Conservation (phyloP, 2,797 vertebrate species). For the Xenops minutus region DNA sequence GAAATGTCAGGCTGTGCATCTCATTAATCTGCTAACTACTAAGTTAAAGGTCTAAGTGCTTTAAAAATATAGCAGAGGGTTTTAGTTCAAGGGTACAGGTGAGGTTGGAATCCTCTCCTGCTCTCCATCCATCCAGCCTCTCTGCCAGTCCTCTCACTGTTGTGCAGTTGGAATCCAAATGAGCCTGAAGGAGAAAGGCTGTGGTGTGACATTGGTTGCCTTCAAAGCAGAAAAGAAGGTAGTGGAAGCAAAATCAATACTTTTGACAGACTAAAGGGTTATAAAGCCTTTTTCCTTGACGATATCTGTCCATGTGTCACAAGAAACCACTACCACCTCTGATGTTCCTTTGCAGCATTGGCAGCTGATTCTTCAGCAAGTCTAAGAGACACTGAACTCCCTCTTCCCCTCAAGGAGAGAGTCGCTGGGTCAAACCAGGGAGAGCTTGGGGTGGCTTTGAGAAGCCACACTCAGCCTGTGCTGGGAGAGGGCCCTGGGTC, state of each 20-base stretch:
- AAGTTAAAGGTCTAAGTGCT: constrained; percentile 59
- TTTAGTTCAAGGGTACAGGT: constrained; percentile 44
- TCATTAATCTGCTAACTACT: constrained; percentile 67
- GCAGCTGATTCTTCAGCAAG: neutral
- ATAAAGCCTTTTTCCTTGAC: constrained; percentile 23
- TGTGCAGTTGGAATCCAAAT: neutral
- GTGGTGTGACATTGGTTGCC: neutral
- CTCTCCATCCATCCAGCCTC: neutral
- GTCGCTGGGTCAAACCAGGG: neutral
- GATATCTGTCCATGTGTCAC: neutral
- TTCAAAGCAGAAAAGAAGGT: neutral
- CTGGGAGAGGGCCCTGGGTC: neutral
- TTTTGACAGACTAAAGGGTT: constrained; percentile 27
- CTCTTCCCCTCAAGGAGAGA: neutral
- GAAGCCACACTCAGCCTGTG: neutral
- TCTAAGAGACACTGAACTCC: neutral
- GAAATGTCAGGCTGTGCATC: constrained; percentile 68
- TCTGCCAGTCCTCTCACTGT: neutral
- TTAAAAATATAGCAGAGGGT: constrained; percentile 57
- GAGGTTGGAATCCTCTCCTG: constrained; percentile 24
- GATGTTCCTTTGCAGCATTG: neutral
- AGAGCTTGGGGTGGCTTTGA: neutral
- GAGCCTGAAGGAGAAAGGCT: neutral
- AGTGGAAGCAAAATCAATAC: constrained; percentile 41
- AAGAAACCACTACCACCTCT: neutral